These are phyloP conservation scores for Gambelia wislizenii DNA, from an alignment of 2,797 vertebrate genomes.

Conservation along the genomic window DNA sequence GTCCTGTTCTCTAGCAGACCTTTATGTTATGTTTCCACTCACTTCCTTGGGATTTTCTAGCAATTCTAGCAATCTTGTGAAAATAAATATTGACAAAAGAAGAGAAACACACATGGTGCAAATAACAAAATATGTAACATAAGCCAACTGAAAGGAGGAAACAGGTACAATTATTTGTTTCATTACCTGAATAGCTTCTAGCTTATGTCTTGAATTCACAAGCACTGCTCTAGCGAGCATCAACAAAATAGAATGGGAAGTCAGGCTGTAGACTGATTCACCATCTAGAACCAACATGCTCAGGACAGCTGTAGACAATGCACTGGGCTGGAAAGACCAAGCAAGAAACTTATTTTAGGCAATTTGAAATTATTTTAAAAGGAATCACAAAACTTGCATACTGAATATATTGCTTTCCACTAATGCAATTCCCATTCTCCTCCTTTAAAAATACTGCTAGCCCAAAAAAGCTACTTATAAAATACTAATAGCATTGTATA, in stretches of 20 bases:
- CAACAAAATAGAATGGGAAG: slow-evolving; percentile 87
- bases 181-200: slow-evolving; percentile 87
- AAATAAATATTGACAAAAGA: slow-evolving; percentile 10
- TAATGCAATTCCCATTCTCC: not conserved
- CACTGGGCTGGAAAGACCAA: slow-evolving; percentile 74
- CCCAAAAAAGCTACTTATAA: not conserved
- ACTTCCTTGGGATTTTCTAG: not conserved
- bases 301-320: slow-evolving; percentile 75
- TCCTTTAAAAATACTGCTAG: not conserved
- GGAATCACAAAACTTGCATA: not conserved
- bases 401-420: not conserved
- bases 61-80: not conserved
- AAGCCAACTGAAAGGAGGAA: not conserved
- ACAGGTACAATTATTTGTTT: slow-evolving; percentile 1
- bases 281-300: slow-evolving; percentile 88
- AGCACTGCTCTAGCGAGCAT: slow-evolving; percentile 88
- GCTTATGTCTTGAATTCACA: slow-evolving; percentile 82
- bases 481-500: not conserved
- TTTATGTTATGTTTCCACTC: not conserved
- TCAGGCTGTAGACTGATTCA: slow-evolving; percentile 91
- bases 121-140: not conserved
- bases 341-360: slow-evolving; percentile 15
- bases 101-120: not conserved
- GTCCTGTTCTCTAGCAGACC: not conserved
- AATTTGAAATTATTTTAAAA: not conserved